Percentiles rank a stretch among this genome's conserved stretches.
Evolutionary conservation across 2,113 vertebrate species (phyloP).

Genomic region (Strigops habroptila): DNA sequence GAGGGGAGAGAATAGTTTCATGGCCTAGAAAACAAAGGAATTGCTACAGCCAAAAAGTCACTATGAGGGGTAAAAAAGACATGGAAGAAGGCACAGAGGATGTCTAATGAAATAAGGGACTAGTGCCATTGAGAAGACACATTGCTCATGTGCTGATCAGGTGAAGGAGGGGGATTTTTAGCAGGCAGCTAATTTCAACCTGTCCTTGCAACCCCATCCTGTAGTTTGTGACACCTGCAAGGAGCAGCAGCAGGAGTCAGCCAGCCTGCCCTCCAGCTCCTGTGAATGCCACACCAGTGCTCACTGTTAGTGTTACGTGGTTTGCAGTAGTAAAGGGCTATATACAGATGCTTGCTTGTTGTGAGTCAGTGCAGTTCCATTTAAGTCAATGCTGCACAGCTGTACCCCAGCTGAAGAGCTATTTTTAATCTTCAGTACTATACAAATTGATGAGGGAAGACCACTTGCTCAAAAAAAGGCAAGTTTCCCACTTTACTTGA

Average conservation of each 20-base stretch:
- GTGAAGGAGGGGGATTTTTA: background rate
- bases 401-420: conserved; percentile 45
- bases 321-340: background rate
- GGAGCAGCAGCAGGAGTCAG: background rate
- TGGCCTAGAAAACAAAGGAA: background rate
- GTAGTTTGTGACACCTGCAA: background rate
- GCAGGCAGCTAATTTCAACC: background rate
- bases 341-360: background rate
- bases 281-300: background rate
- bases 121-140: background rate
- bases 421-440: conserved; percentile 36
- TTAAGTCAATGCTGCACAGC: background rate
- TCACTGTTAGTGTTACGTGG: background rate
- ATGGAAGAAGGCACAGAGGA: background rate
- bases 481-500: background rate
- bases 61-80: background rate
- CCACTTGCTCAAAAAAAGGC: conserved; percentile 23
- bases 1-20: background rate
- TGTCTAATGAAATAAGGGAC: background rate
- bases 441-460: conserved; percentile 45
- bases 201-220: background rate
- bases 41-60: background rate
- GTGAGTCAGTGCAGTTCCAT: background rate
- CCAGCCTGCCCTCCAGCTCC: background rate
- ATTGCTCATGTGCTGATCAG: background rate